Conservation (phyloP, 2,113 vertebrate species). For the Athene cunicularia region DNA sequence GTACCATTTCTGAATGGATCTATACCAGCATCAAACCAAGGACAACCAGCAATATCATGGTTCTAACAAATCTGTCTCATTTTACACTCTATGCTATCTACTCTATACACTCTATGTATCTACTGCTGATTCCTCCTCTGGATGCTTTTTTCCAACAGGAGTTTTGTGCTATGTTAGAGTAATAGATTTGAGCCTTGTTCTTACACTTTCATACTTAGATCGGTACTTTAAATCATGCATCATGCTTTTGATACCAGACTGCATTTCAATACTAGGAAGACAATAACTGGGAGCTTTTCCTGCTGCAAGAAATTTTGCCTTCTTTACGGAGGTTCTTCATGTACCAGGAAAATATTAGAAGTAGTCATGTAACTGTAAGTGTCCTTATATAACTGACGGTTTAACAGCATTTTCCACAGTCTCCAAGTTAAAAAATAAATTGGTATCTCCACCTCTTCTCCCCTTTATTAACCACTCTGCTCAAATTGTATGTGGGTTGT, state of each 20-base stretch:
- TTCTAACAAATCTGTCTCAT: background rate
- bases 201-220: background rate
- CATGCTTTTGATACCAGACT: background rate
- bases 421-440: background rate
- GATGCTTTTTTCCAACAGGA: background rate
- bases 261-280: background rate
- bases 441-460: background rate
- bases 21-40: background rate
- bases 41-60: background rate
- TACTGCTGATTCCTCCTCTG: background rate
- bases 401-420: background rate
- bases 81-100: background rate
- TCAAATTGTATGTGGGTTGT: background rate
- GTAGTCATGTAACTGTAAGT: background rate
- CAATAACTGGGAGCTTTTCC: background rate
- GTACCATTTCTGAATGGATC: background rate
- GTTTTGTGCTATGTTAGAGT: background rate
- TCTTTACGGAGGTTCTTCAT: background rate
- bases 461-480: accelerated
- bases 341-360: background rate
- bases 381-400: background rate
- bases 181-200: background rate
- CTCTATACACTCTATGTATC: no score
- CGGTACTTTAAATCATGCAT: background rate
- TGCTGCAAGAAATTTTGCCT: background rate